Evolutionary conservation across 1,140 invertebrate species (phyloP).

Genomic region (Teleogryllus occipitalis): DNA sequence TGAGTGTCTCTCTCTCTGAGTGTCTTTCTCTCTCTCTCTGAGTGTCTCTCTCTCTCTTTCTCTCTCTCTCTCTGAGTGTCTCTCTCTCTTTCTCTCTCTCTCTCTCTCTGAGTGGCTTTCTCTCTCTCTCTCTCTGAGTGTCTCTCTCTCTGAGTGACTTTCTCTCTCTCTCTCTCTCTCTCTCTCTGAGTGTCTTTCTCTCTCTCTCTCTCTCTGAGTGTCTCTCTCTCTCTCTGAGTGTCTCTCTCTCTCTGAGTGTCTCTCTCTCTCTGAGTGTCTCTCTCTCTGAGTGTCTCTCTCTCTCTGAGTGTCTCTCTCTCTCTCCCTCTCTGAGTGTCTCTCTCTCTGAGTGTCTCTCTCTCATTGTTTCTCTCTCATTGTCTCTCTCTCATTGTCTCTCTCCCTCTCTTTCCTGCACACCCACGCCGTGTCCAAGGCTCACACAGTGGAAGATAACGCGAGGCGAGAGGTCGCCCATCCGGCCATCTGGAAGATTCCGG

Average conservation of each 20-base stretch:
- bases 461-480: too few relatives aligned
- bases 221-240: not conserved
- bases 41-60: not conserved
- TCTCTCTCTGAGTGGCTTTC: not conserved
- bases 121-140: not conserved
- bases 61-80: not conserved
- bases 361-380: not conserved
- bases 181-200: not conserved
- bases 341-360: not conserved
- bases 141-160: not conserved
- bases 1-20: not conserved
- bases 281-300: not conserved
- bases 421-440: too few relatives aligned
- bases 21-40: not conserved
- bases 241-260: not conserved
- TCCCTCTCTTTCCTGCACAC: not conserved
- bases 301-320: not conserved
- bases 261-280: not conserved
- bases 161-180: not conserved
- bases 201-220: not conserved
- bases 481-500: too few relatives aligned
- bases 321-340: not conserved
- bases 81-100: not conserved
- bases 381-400: not conserved
- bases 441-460: too few relatives aligned